Percentiles rank a stretch among this genome's conserved stretches.
Conservation (phyloP, 92 coral and sea anemone genomes). For the Anthopleura xanthogrammica region DNA sequence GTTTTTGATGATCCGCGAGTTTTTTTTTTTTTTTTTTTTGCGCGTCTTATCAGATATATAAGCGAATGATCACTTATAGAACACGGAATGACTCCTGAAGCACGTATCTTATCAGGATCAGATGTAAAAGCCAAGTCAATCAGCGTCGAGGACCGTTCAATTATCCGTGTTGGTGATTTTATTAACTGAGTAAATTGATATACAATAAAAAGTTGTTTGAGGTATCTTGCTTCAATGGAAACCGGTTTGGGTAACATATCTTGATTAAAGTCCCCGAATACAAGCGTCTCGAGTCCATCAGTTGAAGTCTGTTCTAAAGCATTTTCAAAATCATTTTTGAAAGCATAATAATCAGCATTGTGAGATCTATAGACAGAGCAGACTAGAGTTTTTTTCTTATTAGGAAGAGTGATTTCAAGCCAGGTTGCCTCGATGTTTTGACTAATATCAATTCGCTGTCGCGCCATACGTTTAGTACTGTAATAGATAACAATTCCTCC, state of each 20-base stretch:
- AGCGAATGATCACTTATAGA: neutral
- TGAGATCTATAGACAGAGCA: conserved; percentile 31
- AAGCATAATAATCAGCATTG: conserved; percentile 4
- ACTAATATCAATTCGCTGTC: conserved; percentile 33
- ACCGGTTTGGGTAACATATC: conserved; percentile 33
- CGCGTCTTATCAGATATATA: neutral
- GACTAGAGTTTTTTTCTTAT: conserved; percentile 15
- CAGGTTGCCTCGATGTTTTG: conserved; percentile 27
- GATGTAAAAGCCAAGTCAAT: neutral
- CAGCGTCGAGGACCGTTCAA: neutral
- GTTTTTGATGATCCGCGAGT: neutral
- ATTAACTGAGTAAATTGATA: conserved; percentile 34
- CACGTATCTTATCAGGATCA: neutral
- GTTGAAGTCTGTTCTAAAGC: conserved; percentile 3
- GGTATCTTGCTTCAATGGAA: conserved; percentile 26
- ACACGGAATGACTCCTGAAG: neutral
- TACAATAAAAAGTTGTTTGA: conserved; percentile 17
- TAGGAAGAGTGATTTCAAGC: conserved; percentile 36
- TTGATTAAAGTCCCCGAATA: conserved; percentile 27
- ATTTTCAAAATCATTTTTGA: conserved; percentile 5
- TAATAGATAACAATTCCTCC: conserved; percentile 34
- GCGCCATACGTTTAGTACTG: conserved; percentile 38
- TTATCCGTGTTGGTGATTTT: neutral
- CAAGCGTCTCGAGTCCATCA: conserved; percentile 12
- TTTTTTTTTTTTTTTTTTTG: too few species aligned